phyloP scores from a whole-genome alignment of 2,797 vertebrate genomes.

The Fistularia commersonii region DNA sequence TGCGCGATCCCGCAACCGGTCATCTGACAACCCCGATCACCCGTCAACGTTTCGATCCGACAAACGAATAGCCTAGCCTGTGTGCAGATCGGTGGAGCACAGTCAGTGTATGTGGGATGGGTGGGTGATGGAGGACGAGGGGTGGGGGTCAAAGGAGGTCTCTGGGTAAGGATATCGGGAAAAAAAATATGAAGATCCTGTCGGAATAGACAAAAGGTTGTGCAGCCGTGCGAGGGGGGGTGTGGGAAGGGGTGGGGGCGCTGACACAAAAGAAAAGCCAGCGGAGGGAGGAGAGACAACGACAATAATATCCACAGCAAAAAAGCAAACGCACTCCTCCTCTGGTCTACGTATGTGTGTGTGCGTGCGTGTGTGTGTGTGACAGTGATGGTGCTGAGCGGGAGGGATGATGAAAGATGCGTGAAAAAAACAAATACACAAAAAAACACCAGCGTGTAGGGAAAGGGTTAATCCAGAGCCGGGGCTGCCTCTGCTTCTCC shows the following conservation, averaged over 20 bases:
- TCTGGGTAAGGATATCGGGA: background rate
- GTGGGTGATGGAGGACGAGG: background rate
- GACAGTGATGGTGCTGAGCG: background rate
- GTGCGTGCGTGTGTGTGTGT: background rate
- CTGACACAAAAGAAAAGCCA: conserved; percentile 74
- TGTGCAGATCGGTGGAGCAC: too few species aligned
- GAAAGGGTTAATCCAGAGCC: conserved; percentile 35
- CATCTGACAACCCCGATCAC: background rate
- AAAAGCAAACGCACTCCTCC: conserved; percentile 15
- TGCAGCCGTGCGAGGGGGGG: conserved; percentile 19
- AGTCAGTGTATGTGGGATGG: background rate
- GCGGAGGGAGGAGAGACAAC: conserved; percentile 23
- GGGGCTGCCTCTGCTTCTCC: conserved; percentile 19
- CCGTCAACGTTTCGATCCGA: background rate
- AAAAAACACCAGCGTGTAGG: background rate
- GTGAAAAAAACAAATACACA: conserved; percentile 7
- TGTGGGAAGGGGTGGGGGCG: conserved; percentile 26
- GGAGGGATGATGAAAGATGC: conserved; percentile 7
- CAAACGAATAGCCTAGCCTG: conserved; percentile 24
- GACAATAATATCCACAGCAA: conserved; percentile 28
- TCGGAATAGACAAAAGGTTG: conserved; percentile 21
- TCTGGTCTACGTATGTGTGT: conserved; percentile 8
- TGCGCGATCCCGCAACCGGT: background rate
- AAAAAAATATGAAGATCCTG: conserved; percentile 13
- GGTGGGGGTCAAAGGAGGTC: conserved; percentile 12